Base-by-base conservation (phyloP, 2,797 vertebrate species). In the Ammospiza maritima region DNA sequence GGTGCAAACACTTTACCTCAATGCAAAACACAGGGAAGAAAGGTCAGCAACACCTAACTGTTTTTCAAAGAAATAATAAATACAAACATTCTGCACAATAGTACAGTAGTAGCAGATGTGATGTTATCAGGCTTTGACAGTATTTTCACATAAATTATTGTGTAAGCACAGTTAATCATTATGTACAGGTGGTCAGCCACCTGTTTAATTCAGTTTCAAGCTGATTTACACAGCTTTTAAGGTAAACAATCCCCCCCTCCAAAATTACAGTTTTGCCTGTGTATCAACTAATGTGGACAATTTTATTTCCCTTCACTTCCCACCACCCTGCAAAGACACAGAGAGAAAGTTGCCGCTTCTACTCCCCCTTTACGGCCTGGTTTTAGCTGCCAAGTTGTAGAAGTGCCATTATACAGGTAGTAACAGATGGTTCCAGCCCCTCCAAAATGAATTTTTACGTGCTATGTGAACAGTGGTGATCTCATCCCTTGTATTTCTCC, bases 131-230 rank as follows among this genome's bases (percentile, higher is more conserved):
- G 65, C 54, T 94, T 96, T 93, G 91, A 97, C 89, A 97, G 71
- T 70, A 93, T 95, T 97, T 98, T 96, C 78, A 95, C 91, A 96
- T 97, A 97, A 97, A 97, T 98, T 96, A 97, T 96, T 96, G 47
- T 93, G 85, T 94, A 96, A 96, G 80, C 93, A 70, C 64, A 75
- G 96, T 98, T 98, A 97, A 98, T 97, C 97, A 97, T 89, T 95
- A 93, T 66, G 75, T 97, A 97, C 95, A 97, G 97, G 96, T 97
- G 95, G 94, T 96, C 85, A 93, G 93, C 96, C 94, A 96, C 97
- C 97, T 98, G 94, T 90, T 98, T 96, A 97, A 97, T 97, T 96
- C 97, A 90, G 90, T 91, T 95, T 96, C 92, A 88, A 94, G 96
- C 82, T 97, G 96, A 97, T 97, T 96, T 98, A 96, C 80, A 83